phyloP scores from a whole-genome alignment of 2,888 invertebrate genomes.

The Leptopterna dolabrata region DNA sequence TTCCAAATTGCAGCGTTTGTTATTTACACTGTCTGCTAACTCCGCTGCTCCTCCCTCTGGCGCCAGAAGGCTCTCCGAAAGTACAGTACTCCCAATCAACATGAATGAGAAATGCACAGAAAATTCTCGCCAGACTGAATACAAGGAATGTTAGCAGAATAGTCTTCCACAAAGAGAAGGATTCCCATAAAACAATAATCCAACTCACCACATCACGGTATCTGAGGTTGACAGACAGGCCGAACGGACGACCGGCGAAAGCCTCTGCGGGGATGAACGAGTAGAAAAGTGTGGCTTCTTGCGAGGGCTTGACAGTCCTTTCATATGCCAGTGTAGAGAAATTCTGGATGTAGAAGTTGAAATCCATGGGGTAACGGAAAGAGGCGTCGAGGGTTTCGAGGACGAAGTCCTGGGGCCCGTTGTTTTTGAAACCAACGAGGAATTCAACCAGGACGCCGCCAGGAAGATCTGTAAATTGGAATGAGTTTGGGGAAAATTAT shows the following conservation, averaged over 20 bases:
- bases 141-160: background rate
- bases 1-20: too few species aligned
- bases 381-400: slow-evolving; percentile 96
- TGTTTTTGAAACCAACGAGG: slow-evolving; percentile 95
- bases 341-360: slow-evolving; percentile 97
- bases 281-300: slow-evolving; percentile 95
- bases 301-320: slow-evolving; percentile 86
- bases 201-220: slow-evolving; percentile 81
- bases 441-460: slow-evolving; percentile 94
- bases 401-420: slow-evolving; percentile 89
- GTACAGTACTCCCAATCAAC: too few species aligned
- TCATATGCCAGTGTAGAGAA: slow-evolving; percentile 92
- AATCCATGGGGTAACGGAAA: slow-evolving; percentile 99
- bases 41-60: too few species aligned
- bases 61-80: too few species aligned
- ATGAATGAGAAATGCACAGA: too few species aligned
- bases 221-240: slow-evolving; percentile 90
- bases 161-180: too few species aligned
- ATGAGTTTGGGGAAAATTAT: background rate
- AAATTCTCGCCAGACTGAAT: too few species aligned
- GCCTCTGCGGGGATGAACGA: slow-evolving; percentile 94
- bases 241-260: slow-evolving; percentile 97
- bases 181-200: too few species aligned
- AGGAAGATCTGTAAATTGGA: slow-evolving; percentile 70
- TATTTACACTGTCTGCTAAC: too few species aligned